Evolutionary conservation across 2,888 invertebrate species (phyloP), one percentile per base, ranked within the genome.

Genomic region (Phyllotreta cruciferae): DNA sequence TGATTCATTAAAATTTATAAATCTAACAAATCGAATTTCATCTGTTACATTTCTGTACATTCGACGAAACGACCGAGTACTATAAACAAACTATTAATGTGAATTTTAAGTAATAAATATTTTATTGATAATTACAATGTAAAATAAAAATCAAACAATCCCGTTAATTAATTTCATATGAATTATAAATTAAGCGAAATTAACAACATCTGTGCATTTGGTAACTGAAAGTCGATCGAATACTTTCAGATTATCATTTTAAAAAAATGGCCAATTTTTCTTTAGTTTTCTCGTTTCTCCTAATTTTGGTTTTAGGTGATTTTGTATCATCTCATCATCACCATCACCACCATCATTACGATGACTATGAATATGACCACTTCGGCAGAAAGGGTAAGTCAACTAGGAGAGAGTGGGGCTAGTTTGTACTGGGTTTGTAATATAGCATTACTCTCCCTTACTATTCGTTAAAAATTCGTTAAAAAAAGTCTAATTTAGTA

Each of bases 141-240:
- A 47, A 10, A 47, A 47, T 47, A 47, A 47, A 47, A 47, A 47
- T 14, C 6, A 47, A 47, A 47, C 47, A 47, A 47, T 47, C 8
- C 10, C 14, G 34, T 10, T 47, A 47, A 47, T 47, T 47, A 14
- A 47, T 10, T 47, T 47, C 4, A 34, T 6, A 6, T 8, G 8
- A 14, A 10, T 11, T 47, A 47, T 47, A 47, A 47, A 47, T 47
- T 47, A 24, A 34, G 14, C 8, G 11, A n/a, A 44, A 13, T 13
- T n/a, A 13, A 14, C 7, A 44, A 14, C n/a, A n/a, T 13, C 7
- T 4, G 1, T 7, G 10, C 10, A 44, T 44, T 44, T 10, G 10
- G 44, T 11, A n/a, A n/a, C 10, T 44, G 44, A 14, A n/a, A 44
- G 44, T 44, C 9, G 44, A 44, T 7, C 14, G 14, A 47, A 5